phyloP scores from a whole-genome alignment of 2,888 invertebrate genomes.

The Polietes domitor region DNA sequence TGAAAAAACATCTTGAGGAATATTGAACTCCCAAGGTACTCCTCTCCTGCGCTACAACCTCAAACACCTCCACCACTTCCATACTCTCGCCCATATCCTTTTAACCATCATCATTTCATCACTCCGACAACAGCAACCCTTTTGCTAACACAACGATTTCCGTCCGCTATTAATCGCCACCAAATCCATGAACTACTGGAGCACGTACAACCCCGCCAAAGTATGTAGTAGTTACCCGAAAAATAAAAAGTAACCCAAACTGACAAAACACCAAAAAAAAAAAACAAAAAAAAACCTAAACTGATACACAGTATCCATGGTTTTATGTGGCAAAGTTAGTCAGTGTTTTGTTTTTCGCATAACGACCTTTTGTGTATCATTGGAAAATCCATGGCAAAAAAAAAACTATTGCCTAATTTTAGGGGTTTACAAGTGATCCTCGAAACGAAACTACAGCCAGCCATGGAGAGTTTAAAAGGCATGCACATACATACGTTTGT shows the following conservation, averaged over 20 bases:
- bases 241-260: not conserved
- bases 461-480: too few relatives aligned
- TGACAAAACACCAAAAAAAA: not conserved
- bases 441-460: too few relatives aligned
- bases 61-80: too few relatives aligned
- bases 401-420: not conserved
- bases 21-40: too few relatives aligned
- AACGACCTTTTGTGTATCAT: too few relatives aligned
- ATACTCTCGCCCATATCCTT: too few relatives aligned
- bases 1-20: too few relatives aligned
- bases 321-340: conserved; percentile 17
- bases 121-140: not conserved
- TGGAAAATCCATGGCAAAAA: too few relatives aligned
- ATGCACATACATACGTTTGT: too few relatives aligned
- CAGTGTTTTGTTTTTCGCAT: not conserved
- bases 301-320: conserved; percentile 14
- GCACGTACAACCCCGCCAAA: conserved; percentile 1
- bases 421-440: too few relatives aligned
- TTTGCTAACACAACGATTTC: not conserved
- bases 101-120: not conserved
- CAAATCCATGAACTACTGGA: conserved; percentile 27
- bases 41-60: too few relatives aligned
- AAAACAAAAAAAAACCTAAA: conserved; percentile 3
- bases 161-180: conserved; percentile 10
- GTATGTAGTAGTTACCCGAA: not conserved